These are phyloP conservation scores for Delphinapterus leucas DNA, from an alignment of 2,113 vertebrate species.

Conservation along the genomic window DNA sequence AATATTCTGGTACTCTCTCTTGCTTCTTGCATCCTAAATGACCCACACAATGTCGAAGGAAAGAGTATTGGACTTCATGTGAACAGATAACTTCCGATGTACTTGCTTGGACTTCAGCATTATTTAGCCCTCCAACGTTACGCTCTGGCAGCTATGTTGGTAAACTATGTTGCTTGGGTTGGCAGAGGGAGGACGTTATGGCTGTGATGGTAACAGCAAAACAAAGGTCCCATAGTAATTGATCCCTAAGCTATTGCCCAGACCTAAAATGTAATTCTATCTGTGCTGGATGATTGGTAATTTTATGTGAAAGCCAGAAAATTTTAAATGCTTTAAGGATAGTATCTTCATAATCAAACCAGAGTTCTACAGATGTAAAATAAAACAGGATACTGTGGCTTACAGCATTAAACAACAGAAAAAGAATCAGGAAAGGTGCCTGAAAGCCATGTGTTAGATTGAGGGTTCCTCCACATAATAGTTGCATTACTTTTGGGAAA, in stretches of 20 bases:
- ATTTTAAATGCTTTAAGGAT: not conserved
- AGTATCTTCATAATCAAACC: not conserved
- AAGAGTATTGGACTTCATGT: not conserved
- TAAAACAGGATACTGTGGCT: not conserved
- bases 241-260: not conserved
- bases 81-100: not conserved
- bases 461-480: not conserved
- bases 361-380: not conserved
- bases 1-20: not conserved
- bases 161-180: not conserved
- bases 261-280: not conserved
- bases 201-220: not conserved
- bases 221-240: not conserved
- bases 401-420: not conserved
- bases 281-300: not conserved
- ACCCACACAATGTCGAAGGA: not conserved
- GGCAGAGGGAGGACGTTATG: not conserved
- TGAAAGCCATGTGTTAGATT: not conserved
- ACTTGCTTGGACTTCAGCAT: not conserved
- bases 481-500: not conserved
- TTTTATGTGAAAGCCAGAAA: not conserved
- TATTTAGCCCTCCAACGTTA: not conserved
- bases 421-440: not conserved
- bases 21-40: not conserved
- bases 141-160: not conserved